Base-by-base conservation (phyloP, 2,797 vertebrate genomes). In the Galago senegalensis region DNA sequence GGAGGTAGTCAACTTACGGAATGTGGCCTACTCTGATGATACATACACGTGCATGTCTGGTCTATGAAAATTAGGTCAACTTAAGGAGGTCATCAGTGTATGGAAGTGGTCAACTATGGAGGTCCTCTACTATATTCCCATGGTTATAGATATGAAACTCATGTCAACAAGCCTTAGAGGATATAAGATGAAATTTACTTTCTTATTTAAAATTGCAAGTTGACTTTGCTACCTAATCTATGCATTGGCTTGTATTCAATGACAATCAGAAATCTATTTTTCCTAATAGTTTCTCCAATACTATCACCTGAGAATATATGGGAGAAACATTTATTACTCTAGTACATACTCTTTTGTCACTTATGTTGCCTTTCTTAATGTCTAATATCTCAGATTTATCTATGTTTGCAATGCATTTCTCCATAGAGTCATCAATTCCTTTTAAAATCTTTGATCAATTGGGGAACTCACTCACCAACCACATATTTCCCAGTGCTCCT, bases 371-470 rank as follows among this genome's bases (percentile, higher is more conserved):
- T 8, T 91, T 3, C 25, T 53, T 53, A 92, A 9, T 29, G 81
- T 27, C 17, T 58, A 81, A 58, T 61, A 49, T 87, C 87, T 87
- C 70, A 82, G 58, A 31, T 75, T 92, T 83, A 72, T 75, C 70
- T 94, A 46, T 37, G 40, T 58, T 79, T 77, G 27, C 31, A 75
- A 85, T 37, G 11, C 18, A 67, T 63, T 87, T 95, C 95, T 67
- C 23, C 14, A 37, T 34, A 76, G 23, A 69, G 9, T 18, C 27
- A 29, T 85, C 60, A 84, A 60, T 29, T 91, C n/a, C 87, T 67
- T 37, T 94, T 91, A 89, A 95, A 85, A 18, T 81, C 20, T 94
- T 73, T 67, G 87, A 90, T 82, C 23, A 87, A 46, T 8, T 80
- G 73, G 70, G 27, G 29, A 76, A 58, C 72, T 87, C 82, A 37